Percentiles rank a stretch among this genome's conserved stretches.
These are phyloP conservation scores for Oscheius sp. DNA, from an alignment of 2,888 invertebrate genomes.

Conservation along the genomic window DNA sequence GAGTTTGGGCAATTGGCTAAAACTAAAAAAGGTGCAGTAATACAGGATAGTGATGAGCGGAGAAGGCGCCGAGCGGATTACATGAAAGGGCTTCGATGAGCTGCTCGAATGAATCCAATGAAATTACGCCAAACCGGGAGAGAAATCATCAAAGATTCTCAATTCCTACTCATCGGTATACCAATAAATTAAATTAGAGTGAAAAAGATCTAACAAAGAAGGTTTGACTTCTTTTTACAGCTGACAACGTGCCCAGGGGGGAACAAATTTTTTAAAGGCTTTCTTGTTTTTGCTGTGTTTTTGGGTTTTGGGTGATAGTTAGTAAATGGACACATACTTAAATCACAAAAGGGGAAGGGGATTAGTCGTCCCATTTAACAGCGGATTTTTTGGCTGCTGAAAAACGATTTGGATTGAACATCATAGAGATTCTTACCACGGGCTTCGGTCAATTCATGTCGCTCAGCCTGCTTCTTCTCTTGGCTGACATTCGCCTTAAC, in stretches of 20 bases:
- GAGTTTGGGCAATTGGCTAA: constrained; percentile 27
- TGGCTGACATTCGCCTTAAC: constrained; percentile 45
- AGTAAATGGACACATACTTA: constrained; percentile 17
- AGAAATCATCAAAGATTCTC: neutral
- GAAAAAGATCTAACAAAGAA: neutral
- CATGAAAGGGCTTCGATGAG: constrained; percentile 32
- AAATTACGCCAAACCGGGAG: constrained; percentile 18
- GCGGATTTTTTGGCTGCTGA: constrained; percentile 49
- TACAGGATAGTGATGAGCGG: constrained; percentile 12
- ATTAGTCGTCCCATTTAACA: constrained; percentile 47
- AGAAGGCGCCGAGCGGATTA: constrained; percentile 25
- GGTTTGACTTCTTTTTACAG: constrained; percentile 1
- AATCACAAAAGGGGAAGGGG: neutral
- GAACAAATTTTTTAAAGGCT: constrained; percentile 44
- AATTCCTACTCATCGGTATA: neutral
- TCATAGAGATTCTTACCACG: constrained; percentile 30
- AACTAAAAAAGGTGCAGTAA: constrained; percentile 11
- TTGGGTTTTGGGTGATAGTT: constrained; percentile 32
- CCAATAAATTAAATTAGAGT: constrained; percentile 22
- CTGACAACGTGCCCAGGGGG: constrained; percentile 31
- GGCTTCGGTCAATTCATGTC: constrained; percentile 47
- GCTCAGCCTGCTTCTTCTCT: constrained; percentile 51
- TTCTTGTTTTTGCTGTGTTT: constrained; percentile 45
- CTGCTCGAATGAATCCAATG: constrained; percentile 32
- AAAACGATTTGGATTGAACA: constrained; percentile 29